Evolutionary conservation across 2,113 vertebrate species (phyloP).

Genomic region (Oxygymnocypris stewartii): DNA sequence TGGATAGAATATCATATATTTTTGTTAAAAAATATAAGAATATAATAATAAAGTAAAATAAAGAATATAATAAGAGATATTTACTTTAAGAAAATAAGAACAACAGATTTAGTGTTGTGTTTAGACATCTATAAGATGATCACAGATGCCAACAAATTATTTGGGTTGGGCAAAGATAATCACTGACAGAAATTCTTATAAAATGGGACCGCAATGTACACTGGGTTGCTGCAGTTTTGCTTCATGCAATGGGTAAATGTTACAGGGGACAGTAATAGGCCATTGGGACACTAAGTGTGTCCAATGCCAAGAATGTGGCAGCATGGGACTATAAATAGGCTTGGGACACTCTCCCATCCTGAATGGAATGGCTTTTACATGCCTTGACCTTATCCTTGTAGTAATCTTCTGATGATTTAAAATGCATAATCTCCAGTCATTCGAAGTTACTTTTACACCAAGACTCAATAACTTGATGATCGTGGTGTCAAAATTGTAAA

Average conservation of each 20-base stretch:
- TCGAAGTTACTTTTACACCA: not conserved
- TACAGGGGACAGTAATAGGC: slow-evolving; percentile 19
- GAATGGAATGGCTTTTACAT: not conserved
- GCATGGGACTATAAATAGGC: slow-evolving; percentile 42
- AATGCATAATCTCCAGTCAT: not conserved
- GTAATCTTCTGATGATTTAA: not conserved
- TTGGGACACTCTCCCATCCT: slow-evolving; percentile 7
- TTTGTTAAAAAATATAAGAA: too few species aligned
- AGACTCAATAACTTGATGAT: not conserved
- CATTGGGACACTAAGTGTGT: slow-evolving; percentile 6
- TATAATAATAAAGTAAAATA: too few species aligned
- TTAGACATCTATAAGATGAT: too few species aligned
- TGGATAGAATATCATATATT: too few species aligned
- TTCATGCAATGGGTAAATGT: not conserved
- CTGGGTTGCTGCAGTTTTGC: not conserved
- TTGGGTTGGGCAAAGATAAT: not conserved
- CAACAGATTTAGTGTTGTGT: too few species aligned
- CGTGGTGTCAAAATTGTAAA: not conserved
- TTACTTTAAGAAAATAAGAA: too few species aligned
- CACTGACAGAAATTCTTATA: not conserved
- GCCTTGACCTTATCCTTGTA: not conserved
- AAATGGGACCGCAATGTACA: not conserved
- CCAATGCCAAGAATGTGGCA: slow-evolving; percentile 23
- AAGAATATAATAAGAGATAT: too few species aligned
- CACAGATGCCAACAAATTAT: not conserved